Evolutionary conservation across 2,113 vertebrate genomes (phyloP), one percentile per base, ranked within the genome.

Genomic region (Promerops cafer): DNA sequence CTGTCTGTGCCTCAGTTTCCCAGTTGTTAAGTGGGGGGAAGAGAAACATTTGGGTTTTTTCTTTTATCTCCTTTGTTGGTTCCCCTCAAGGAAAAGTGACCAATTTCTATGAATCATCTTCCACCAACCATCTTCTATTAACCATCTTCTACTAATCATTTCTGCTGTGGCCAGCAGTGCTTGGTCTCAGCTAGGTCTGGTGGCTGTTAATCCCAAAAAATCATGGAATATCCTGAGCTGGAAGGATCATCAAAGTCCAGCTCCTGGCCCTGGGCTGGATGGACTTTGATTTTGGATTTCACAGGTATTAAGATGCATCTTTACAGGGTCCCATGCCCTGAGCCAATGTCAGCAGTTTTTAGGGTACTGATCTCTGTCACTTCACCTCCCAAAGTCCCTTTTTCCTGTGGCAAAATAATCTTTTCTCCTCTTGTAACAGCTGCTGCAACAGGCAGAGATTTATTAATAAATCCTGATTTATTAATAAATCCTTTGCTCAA

Each of bases 11-110:
- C 80, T 85, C 47, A 27, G 11, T 27, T 78, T 84, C 78, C 64
- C 37, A 18, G 1, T 8, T n/a, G 7, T 22, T 35, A 53, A 71
- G 2, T 5, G 8, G 6, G 4, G n/a, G 1, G 7, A 70, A 18
- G 3, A 53, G 60, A 30, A 71, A 47, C 6, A 44, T n/a, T 61
- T 52, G 10, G 7, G 9, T 2, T 0, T 53, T 75, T 63, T 33
- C 10, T 79, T 85, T 71, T 28, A 3, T 42, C 16, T 64, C 6
- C 27, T 84, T 76, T 85, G 6, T 13, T 59, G 7, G 10, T 16
- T 87, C 4, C 12, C 20, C 31, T 52, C 1, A 2, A 61, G 20
- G 31, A 20, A 70, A 37, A 53, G 5, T 14, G 63, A 23, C 28
- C 17, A 16, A 21, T 40, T 84, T 66, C 37, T 47, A 16, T 20